These are phyloP conservation scores for Sesia bembeciformis DNA, from an alignment of 2,888 invertebrate species.

Conservation along the genomic window DNA sequence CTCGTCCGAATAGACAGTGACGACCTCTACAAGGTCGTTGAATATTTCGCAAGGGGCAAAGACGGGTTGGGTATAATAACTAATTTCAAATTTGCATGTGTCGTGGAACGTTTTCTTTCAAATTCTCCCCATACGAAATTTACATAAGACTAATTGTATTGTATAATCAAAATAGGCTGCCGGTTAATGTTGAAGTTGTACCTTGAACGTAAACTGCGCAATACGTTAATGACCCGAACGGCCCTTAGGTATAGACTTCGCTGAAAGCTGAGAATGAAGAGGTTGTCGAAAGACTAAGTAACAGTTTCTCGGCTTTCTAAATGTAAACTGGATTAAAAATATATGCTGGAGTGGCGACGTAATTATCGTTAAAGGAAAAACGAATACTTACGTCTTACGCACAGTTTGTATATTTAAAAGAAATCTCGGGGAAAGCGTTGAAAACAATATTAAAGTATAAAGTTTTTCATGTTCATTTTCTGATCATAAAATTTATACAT, in stretches of 20 bases:
- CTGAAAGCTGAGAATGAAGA: neutral
- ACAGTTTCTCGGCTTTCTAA: neutral
- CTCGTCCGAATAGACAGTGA: constrained; percentile 47
- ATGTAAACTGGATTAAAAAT: neutral
- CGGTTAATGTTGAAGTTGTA: constrained; percentile 4
- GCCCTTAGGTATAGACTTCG: neutral
- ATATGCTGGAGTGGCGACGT: no score
- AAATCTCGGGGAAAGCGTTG: no score
- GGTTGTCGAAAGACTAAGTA: neutral
- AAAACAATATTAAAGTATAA: no score
- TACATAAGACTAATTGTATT: neutral
- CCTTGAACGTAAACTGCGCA: constrained; percentile 6
- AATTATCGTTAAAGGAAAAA: no score
- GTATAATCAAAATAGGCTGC: constrained; percentile 7
- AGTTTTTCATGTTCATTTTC: no score
- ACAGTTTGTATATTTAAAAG: no score
- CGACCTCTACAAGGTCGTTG: constrained; percentile 61
- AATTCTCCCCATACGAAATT: constrained; percentile 1
- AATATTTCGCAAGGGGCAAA: constrained; percentile 23
- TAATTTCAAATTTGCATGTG: constrained; percentile 18
- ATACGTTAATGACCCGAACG: constrained; percentile 8
- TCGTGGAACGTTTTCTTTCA: constrained; percentile 19
- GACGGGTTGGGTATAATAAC: constrained; percentile 19
- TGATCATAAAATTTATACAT: no score
- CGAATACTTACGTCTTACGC: no score